Percentiles rank a stretch among this genome's conserved stretches.
Evolutionary conservation across 2,113 vertebrate species (phyloP).

Genomic region (Ivindomyrus marchei): DNA sequence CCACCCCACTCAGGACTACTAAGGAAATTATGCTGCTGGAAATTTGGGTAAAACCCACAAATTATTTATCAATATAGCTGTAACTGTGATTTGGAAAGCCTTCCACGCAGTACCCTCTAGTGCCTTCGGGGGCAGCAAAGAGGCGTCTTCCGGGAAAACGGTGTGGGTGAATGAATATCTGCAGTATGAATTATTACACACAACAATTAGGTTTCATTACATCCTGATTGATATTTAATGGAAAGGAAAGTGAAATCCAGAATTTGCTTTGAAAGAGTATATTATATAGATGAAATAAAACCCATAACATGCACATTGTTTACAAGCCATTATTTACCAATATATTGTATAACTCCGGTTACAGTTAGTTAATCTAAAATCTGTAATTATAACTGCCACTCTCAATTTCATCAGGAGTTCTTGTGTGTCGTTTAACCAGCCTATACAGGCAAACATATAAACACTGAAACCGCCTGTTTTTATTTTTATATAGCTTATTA

Average conservation of each 20-base stretch:
- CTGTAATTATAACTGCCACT: neutral
- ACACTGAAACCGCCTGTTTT: neutral
- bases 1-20: neutral
- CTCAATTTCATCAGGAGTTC: neutral
- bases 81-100: neutral
- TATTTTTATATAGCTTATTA: neutral
- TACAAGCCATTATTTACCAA: neutral
- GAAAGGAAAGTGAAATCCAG: constrained; percentile 6
- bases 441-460: neutral
- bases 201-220: neutral
- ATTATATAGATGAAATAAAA: neutral
- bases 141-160: neutral
- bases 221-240: neutral
- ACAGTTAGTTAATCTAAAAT: constrained; percentile 1
- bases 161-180: neutral
- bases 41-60: neutral
- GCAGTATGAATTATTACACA: neutral
- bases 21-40: neutral
- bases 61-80: neutral
- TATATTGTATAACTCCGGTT: neutral
- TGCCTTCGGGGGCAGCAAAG: neutral
- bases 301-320: neutral
- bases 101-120: neutral
- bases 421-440: neutral
- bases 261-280: constrained; percentile 5